Conservation (phyloP, 2,797 vertebrate species). For the Cuniculus paca region DNA sequence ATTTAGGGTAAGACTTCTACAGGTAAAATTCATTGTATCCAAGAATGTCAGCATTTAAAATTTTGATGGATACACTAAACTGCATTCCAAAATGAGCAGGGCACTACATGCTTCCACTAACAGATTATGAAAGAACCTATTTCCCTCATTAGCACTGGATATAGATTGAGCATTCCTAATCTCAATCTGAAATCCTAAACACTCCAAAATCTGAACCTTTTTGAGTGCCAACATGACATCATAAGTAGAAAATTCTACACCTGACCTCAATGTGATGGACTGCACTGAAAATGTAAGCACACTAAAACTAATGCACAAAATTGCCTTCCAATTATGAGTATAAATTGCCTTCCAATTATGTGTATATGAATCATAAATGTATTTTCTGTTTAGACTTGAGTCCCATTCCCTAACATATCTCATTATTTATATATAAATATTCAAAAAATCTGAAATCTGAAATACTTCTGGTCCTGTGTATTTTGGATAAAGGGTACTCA, state of each 20-base stretch:
- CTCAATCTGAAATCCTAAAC: background rate
- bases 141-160: background rate
- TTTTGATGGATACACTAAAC: slow-evolving; percentile 35
- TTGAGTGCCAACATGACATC: background rate
- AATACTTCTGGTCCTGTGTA: background rate
- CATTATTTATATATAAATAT: background rate
- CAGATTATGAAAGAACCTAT: background rate
- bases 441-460: background rate
- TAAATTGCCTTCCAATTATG: background rate
- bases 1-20: background rate
- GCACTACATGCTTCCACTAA: background rate
- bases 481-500: background rate
- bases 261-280: background rate
- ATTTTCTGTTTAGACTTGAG: background rate
- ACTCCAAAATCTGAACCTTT: background rate
- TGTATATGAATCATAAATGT: background rate
- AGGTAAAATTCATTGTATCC: background rate
- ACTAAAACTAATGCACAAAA: background rate
- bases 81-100: background rate
- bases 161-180: background rate
- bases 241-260: background rate
- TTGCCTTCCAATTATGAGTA: background rate
- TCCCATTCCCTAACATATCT: background rate
- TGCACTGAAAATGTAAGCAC: background rate
- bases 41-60: background rate